These are phyloP conservation scores for Eptesicus fuscus DNA, from an alignment of 2,113 vertebrate species.

Conservation along the genomic window DNA sequence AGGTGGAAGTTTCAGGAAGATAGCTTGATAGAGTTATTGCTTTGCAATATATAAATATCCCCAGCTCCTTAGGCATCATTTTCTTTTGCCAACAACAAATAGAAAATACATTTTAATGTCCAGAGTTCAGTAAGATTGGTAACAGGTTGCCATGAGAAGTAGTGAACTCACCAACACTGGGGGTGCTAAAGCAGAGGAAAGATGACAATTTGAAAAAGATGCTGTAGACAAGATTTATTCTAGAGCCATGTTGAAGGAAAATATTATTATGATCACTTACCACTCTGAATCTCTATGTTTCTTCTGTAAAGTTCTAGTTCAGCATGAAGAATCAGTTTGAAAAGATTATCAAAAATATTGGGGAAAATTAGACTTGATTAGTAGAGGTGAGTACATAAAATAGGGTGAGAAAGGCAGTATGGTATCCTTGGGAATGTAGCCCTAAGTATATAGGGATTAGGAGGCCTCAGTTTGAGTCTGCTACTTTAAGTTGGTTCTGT, in stretches of 20 bases:
- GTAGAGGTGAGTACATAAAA: background rate
- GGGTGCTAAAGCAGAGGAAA: background rate
- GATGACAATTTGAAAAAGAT: background rate
- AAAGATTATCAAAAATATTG: background rate
- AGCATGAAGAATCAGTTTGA: background rate
- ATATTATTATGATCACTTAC: background rate
- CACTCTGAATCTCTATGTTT: background rate
- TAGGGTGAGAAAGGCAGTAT: background rate
- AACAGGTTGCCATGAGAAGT: too few relatives aligned
- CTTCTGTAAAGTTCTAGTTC: background rate
- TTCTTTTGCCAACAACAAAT: too few relatives aligned
- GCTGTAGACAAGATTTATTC: background rate
- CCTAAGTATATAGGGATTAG: background rate
- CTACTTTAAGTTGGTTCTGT: background rate
- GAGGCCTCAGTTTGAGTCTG: background rate
- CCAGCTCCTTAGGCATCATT: too few relatives aligned
- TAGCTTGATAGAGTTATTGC: too few relatives aligned
- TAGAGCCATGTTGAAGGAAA: background rate
- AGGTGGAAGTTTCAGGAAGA: too few relatives aligned
- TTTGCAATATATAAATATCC: too few relatives aligned
- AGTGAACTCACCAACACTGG: too few relatives aligned
- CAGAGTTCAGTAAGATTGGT: too few relatives aligned
- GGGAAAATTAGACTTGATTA: background rate
- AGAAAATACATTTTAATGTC: too few relatives aligned
- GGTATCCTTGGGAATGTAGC: background rate